These are phyloP conservation scores for Zygothrica quintamaculata DNA, from an alignment of 2,888 invertebrate species.

Conservation along the genomic window DNA sequence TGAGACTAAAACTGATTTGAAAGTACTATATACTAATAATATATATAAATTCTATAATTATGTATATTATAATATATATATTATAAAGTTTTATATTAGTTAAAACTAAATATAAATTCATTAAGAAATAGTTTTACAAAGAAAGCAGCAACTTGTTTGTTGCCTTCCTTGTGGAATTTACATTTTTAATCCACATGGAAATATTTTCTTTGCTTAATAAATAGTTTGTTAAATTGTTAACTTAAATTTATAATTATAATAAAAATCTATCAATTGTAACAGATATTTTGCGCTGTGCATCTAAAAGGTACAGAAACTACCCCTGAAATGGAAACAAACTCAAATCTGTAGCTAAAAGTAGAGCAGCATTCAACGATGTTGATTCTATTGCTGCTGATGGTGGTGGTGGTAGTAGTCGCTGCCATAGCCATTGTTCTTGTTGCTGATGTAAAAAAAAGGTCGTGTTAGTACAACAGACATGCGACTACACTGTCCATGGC, in stretches of 20 bases:
- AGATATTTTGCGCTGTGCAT: conserved; percentile 38
- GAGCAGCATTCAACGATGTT: conserved; percentile 39
- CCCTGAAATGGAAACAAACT: conserved; percentile 40
- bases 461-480: conserved; percentile 18
- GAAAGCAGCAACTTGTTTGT: no score
- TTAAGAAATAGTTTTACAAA: no score
- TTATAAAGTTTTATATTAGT: no score
- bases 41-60: no score
- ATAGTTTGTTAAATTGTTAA: not conserved
- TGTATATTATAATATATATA: no score
- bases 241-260: not conserved
- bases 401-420: conserved; percentile 42
- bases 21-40: no score
- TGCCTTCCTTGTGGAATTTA: no score
- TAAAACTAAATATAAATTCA: no score
- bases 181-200: no score
- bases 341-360: conserved; percentile 46
- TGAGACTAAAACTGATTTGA: no score
- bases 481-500: conserved; percentile 7
- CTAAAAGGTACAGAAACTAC: conserved; percentile 50
- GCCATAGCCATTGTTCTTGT: conserved; percentile 8
- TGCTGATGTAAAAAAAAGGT: conserved; percentile 30
- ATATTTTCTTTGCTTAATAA: no score
- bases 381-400: conserved; percentile 11
- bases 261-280: not conserved